Evolutionary conservation across 1,140 invertebrate genomes (phyloP), one percentile per base, ranked within the genome.

Genomic region (Gryon sp.): DNA sequence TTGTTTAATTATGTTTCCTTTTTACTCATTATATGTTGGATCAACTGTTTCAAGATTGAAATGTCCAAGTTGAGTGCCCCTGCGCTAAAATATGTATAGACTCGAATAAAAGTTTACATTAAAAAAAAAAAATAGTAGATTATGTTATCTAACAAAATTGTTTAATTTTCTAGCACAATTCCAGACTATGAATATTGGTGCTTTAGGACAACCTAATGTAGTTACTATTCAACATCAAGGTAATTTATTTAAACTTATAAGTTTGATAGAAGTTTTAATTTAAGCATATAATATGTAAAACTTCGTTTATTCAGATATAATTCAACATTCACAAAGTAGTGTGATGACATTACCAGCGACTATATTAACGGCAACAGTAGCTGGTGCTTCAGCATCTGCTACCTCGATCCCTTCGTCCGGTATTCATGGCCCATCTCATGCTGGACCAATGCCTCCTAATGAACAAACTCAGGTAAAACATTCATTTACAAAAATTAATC

Each of bases 151-250:
- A n/a, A n/a, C n/a, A 5, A 11, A 36, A 59, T 73, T 60, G 30
- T 59, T 48, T 38, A 55, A 18, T 36, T 15, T 79, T 81, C 8
- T 41, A 87, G 88, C 87, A 43, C 86, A 88, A 80, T 89, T 89
- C 60, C 88, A 90, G 84, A 87, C 88, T 14, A 88, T 90, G 86
- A 89, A 88, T 62, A 88, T 90, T 48, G 88, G 88, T 53, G 80
- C 85, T 53, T 74, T 89, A 19, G 86, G 82, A 22, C 88, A 89
- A 78, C 86, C 87, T 43, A 89, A 88, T 65, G 82, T 89, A 32
- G 87, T 89, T 59, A 87, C 88, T 28, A 88, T 89, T 73, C 87
- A 88, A 65, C 88, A 89, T 82, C 88, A 89, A 85, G 86, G 86
- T 88, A 83, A 36, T 38, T 50, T 70, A 50, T 7, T 55, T 8